Evolutionary conservation across 2,113 vertebrate species (phyloP).

Genomic region (Myodes glareolus): DNA sequence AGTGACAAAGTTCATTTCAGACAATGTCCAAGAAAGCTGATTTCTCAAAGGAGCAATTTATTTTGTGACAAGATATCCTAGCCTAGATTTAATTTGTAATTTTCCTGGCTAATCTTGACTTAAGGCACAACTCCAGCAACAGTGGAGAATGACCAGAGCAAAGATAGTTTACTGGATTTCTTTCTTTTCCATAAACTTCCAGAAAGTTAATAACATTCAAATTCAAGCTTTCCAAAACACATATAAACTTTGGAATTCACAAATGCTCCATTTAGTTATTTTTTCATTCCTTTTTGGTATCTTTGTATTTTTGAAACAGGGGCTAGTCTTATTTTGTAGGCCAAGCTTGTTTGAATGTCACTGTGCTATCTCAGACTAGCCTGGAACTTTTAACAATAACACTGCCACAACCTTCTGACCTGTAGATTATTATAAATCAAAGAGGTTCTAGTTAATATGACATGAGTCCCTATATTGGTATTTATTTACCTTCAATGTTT

Average conservation of each 20-base stretch:
- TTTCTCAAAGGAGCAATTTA: background rate
- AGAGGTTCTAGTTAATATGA: background rate
- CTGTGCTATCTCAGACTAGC: background rate
- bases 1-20: constrained; percentile 9
- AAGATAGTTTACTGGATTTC: background rate
- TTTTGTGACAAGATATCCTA: constrained; percentile 1
- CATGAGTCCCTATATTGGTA: background rate
- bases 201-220: constrained; percentile 49
- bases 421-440: constrained; percentile 22
- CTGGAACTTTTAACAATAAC: background rate
- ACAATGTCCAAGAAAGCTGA: background rate
- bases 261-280: background rate
- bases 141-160: background rate
- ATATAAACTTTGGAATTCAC: background rate
- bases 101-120: constrained; percentile 6
- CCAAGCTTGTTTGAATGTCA: background rate
- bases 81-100: background rate
- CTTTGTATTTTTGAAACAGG: background rate
- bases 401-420: background rate
- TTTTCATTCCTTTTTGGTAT: background rate
- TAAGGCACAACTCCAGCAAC: background rate
- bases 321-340: background rate
- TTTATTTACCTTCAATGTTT: constrained; percentile 93
- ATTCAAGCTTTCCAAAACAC: constrained; percentile 33
- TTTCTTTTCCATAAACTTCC: constrained; percentile 6